A percentile compares a stretch with the other conserved stretches of the same genome.
phyloP scores from a whole-genome alignment of 2,113 vertebrate species.

The Agelaius tricolor region DNA sequence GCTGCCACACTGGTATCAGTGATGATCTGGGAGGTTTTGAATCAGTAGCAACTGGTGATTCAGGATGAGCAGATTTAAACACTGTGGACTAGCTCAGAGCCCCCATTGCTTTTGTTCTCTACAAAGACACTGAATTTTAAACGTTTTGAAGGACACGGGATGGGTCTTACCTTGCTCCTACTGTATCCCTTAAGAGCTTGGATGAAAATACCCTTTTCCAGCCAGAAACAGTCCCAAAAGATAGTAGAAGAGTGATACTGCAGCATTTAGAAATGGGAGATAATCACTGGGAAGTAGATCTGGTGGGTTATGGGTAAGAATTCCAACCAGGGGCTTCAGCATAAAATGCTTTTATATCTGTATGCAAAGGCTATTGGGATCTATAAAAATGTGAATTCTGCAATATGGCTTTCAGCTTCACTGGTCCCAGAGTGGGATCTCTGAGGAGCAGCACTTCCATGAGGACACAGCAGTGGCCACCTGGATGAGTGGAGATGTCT shows the following conservation, averaged over 20 bases:
- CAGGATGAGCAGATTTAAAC: not conserved
- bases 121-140: not conserved
- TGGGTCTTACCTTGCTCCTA: not conserved
- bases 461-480: not conserved
- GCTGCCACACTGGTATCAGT: not conserved
- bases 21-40: not conserved
- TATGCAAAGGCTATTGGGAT: not conserved
- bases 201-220: not conserved
- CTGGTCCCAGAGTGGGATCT: not conserved
- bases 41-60: not conserved
- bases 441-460: not conserved
- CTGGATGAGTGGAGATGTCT: not conserved
- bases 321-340: not conserved
- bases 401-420: not conserved
- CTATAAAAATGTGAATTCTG: not conserved
- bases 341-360: not conserved
- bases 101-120: accelerated
- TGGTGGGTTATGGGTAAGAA: not conserved
- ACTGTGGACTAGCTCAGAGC: not conserved
- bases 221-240: not conserved
- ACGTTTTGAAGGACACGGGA: not conserved
- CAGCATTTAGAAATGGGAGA: not conserved
- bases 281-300: not conserved
- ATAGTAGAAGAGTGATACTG: not conserved
- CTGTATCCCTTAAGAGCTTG: not conserved